These are phyloP conservation scores for Macrostomum lignano DNA, from an alignment of 1,140 invertebrate genomes.

Conservation along the genomic window DNA sequence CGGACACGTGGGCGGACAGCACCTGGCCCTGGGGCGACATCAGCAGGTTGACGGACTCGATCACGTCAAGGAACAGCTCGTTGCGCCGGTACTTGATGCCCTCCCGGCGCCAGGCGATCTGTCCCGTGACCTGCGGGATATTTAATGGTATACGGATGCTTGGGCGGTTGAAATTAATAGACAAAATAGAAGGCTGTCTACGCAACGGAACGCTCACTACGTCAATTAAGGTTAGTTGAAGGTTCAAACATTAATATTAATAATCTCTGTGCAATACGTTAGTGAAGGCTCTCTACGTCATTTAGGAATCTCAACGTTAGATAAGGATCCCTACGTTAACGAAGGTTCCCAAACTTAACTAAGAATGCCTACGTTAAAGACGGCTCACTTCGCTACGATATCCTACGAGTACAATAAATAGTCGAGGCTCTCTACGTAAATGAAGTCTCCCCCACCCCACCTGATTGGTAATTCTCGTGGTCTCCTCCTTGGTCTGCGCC, in stretches of 20 bases:
- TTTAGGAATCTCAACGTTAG: not conserved
- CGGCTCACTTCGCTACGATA: no score
- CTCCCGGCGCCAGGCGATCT: conserved; percentile 93
- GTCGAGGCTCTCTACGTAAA: no score
- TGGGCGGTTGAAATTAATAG: not conserved
- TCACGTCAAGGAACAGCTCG: conserved; percentile 88
- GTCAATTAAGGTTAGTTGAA: no score
- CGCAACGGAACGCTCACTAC: not conserved
- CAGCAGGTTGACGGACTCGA: conserved; percentile 57
- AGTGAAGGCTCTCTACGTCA: not conserved
- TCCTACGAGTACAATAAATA: no score
- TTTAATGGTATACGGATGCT: not conserved
- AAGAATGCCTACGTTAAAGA: no score
- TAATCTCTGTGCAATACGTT: not conserved
- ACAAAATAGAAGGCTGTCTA: conserved; percentile 1
- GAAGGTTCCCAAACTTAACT: no score
- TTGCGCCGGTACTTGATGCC: conserved; percentile 96
- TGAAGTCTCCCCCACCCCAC: conserved; percentile 99
- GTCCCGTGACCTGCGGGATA: conserved; percentile 51
- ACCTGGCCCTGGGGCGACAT: conserved; percentile 48
- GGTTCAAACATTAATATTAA: not conserved
- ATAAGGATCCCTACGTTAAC: no score
- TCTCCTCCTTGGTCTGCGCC: conserved; percentile 92
- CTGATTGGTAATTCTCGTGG: conserved; percentile 64
- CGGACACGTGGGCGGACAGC: conserved; percentile 86